phyloP scores from a whole-genome alignment of 1,140 invertebrate species.

The Diabrotica undecimpunctata region DNA sequence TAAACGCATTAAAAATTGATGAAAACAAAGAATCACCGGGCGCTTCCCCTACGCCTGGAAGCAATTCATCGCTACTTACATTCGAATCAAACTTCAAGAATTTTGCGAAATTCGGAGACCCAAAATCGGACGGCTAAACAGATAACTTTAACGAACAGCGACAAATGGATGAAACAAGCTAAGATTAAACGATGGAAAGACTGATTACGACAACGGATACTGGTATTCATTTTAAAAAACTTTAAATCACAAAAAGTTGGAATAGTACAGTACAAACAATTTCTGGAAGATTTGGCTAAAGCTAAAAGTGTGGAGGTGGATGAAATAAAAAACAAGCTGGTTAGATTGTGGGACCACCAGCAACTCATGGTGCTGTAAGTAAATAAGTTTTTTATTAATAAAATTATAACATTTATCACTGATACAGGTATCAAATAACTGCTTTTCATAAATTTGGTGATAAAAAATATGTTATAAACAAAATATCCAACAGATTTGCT shows the following conservation, averaged over 20 bases:
- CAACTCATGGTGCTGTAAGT: slow-evolving; percentile 45
- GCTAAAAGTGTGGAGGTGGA: slow-evolving; percentile 54
- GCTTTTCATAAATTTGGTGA: no score
- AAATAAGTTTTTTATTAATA: no score
- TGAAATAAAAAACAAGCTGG: slow-evolving; percentile 57
- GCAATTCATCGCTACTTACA: slow-evolving; percentile 13
- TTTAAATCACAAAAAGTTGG: slow-evolving; percentile 56
- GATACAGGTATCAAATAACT: no score
- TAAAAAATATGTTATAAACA: no score
- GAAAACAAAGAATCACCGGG: slow-evolving; percentile 30
- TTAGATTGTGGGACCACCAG: slow-evolving; percentile 54
- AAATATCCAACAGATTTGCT: no score
- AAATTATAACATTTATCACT: no score
- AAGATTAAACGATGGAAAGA: slow-evolving; percentile 68
- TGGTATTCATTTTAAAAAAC: slow-evolving; percentile 64
- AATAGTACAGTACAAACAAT: slow-evolving; percentile 56
- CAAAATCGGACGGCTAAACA: slow-evolving; percentile 62
- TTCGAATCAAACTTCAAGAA: slow-evolving; percentile 48
- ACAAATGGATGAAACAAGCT: slow-evolving; percentile 74
- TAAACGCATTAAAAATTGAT: slow-evolving; percentile 40
- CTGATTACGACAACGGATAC: slow-evolving; percentile 68
- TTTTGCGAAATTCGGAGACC: slow-evolving; percentile 67
- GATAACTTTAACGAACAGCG: slow-evolving; percentile 65
- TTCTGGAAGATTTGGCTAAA: slow-evolving; percentile 57
- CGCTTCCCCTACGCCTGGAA: slow-evolving; percentile 17